Evolutionary conservation across 2,888 invertebrate species (phyloP), one percentile per base, ranked within the genome.

Genomic region (Pyrrhosoma nymphula): DNA sequence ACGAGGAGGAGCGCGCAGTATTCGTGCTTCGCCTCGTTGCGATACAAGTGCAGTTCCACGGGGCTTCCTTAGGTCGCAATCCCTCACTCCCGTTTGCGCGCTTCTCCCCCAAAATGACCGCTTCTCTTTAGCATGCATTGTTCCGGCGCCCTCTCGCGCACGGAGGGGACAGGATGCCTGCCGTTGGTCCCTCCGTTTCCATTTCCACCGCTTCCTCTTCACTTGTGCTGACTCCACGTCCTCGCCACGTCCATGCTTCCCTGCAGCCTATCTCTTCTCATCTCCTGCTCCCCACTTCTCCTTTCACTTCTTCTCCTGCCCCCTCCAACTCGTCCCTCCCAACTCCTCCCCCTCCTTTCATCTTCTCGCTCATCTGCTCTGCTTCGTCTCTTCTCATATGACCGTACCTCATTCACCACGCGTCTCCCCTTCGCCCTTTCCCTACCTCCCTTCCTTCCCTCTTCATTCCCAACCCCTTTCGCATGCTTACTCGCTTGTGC

Each of bases 151-250:
- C 26, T 18, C 47, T 14, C 89, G 18, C 55, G 14, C 88, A 47
- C 39, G 35, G 47, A 55, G 39, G 23, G 23, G 56, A 56, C 89
- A 16, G 56, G 47, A 89, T 39, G 88, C 26, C 69, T 14, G 23
- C 23, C 69, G 69, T 88, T 26, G 47, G 47, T 47, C 56, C 47
- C n/a, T 56, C 89, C 55, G 89, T 35, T 60, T 91, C 60, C 91
- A 91, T 91, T 91, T 91, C 91, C 91, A 60, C 91, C 56, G 60
- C 39, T 93, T 93, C 91, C 93, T 93, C 93, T 93, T 93, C 56
- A 63, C 63, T 93, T 69, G 10, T 63, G 69, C 93, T 93, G 93
- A 93, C 93, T 93, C 93, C 69, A 69, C 93, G 93, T 93, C 93
- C 69, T 69, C 69, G 39, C 60, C 93, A 26, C 35, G 69, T 39